Evolutionary conservation across 1,140 invertebrate species (phyloP), one percentile per base, ranked within the genome.

Genomic region (Papilio xuthus): DNA sequence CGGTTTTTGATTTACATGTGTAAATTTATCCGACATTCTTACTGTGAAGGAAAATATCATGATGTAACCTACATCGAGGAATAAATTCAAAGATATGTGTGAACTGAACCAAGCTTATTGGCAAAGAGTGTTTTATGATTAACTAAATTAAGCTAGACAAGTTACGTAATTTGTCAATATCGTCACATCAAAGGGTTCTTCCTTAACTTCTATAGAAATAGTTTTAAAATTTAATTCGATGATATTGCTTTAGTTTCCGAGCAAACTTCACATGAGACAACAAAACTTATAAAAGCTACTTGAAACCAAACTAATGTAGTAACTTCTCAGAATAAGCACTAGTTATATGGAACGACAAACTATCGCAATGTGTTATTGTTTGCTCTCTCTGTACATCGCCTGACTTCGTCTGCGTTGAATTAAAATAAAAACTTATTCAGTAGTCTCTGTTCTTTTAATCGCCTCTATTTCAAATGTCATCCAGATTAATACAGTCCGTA

Each of bases 141-240:
- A n/a, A n/a, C n/a, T n/a, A n/a, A n/a, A n/a, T n/a, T n/a, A n/a
- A n/a, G n/a, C n/a, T n/a, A n/a, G n/a, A 18, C 47, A 18, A 50
- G 18, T 13, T 50, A 18, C 47, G 47, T 50, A 13, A 50, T 50
- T 47, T 60, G 23, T 60, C 56, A 60, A 26, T 60, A 10, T 67
- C 23, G 12, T 26, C 4, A 26, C 20, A 13, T 67, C 60, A 67
- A 67, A 67, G 60, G 23, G 26, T 28, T 9, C 60, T 67, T 63
- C 12, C 23, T 26, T 63, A 32, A 32, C 26, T 28, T 32, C 3
- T 13, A 18, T 7, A 28, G 12, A 26, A 63, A 63, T 63, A 63
- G 60, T 67, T 67, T 67, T 67, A 67, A 28, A 67, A 67, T 67
- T 67, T 67, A 67, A 67, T 67, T 67, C 60, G 12, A 32, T 67